Percentiles rank a stretch among this genome's conserved stretches.
Evolutionary conservation across 1,140 invertebrate species (phyloP).

Genomic region (Phymorhynchus buccinoides): DNA sequence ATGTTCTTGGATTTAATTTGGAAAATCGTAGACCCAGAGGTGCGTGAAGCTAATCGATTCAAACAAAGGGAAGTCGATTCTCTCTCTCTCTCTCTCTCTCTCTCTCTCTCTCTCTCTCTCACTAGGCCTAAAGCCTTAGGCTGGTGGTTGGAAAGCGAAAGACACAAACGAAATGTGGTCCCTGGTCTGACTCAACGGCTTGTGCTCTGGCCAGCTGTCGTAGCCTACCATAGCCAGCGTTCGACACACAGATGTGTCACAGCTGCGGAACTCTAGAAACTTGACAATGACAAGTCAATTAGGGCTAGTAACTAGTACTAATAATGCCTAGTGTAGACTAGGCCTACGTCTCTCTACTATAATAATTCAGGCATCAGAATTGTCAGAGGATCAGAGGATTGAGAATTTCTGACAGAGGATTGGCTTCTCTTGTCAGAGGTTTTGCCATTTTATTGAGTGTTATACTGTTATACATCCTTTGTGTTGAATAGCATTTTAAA

Average conservation of each 20-base stretch:
- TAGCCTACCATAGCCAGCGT: background rate
- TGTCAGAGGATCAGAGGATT: too few species aligned
- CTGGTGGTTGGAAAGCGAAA: background rate
- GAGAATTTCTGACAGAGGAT: too few species aligned
- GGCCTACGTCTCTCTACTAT: too few species aligned
- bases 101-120: background rate
- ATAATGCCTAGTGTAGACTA: too few species aligned
- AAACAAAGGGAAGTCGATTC: background rate
- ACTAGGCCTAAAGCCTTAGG: too few species aligned
- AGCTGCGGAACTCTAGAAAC: background rate
- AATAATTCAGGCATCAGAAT: too few species aligned
- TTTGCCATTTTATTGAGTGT: too few species aligned
- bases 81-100: background rate
- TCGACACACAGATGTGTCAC: background rate
- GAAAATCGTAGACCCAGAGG: background rate
- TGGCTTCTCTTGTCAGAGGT: too few species aligned
- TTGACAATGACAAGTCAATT: too few species aligned
- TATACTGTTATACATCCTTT: too few species aligned
- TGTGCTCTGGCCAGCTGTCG: background rate
- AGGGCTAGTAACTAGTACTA: too few species aligned
- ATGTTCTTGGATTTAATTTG: background rate
- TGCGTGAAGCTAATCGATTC: background rate
- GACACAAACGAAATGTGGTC: background rate
- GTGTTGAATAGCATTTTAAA: too few species aligned
- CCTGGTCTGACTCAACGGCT: background rate